Base-by-base conservation (phyloP, 2,797 vertebrate genomes). In the Sciurus carolinensis region DNA sequence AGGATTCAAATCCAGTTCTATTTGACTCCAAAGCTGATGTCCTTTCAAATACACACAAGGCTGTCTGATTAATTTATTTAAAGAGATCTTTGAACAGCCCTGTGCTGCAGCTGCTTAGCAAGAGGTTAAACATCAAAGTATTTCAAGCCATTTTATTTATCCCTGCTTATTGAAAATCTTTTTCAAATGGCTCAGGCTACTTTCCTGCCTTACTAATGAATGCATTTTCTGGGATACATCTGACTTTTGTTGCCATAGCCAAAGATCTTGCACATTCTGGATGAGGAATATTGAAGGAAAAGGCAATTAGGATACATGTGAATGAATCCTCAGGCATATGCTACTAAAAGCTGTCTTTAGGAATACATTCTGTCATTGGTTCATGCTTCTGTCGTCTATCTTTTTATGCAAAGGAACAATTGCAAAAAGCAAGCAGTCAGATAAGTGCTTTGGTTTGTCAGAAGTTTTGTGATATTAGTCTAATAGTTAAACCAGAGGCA, bases 1-100 rank as follows among this genome's bases (percentile, higher is more conserved):
- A 92, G 77, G 50, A 92, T 97, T 92, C 92, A 95, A 81, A 95
- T 96, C 69, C 94, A 95, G 69, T 69, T 95, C 81, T 94, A 62
- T 87, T 50, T 96, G 84, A 94, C 80, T 94, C 82, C 79, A 92
- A 94, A 93, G 90, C 36, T 66, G 39, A 86, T 92, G 75, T 88
- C 44, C 73, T 96, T 97, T 96, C 94, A 95, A 89, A 95, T 57
- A 96, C 39, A 93, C 64, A 93, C 79, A 94, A 96, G 20, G 22
- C 52, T 95, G 73, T 57, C 66, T 95, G 80, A 94, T 94, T 95
- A 93, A 92, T 92, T 95, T 96, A 90, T 95, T 95, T 88, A 67
- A 96, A 93, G 72, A 94, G 33, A 42, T 94, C 89, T 95, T 94
- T 92, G 79, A 88, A 90, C 15, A 91, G n/a, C n/a, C 64, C 6